Evolutionary conservation across 2,113 vertebrate species (phyloP), one percentile per base, ranked within the genome.

Genomic region (Cynoglossus semilaevis): DNA sequence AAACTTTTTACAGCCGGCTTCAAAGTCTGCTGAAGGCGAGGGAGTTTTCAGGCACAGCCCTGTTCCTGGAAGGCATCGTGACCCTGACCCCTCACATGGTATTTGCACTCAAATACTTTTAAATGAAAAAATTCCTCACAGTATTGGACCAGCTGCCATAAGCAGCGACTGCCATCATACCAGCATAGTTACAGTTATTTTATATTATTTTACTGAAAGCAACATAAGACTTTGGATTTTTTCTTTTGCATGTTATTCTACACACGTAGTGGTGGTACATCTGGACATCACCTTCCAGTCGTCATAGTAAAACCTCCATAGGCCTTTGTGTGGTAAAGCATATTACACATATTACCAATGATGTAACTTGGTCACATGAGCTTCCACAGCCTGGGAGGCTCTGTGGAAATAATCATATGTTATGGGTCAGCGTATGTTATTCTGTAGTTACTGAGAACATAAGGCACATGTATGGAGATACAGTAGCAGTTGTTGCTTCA

Each of bases 1-100:
- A 55, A 72, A 65, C 36, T 7, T 70, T 81, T 79, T 63, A 72
- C 47, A 46, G 43, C n/a, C 60, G 34, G 29, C 43, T 73, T 67
- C 60, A 60, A 61, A 66, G 56, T 53, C 69, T 51, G 43, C 49
- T 22, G 60, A 60, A 57, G 65, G 15, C 44, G 51, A 42, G 38
- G 40, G 40, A 1, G 59, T 17, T 52, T 58, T 37, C 43, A 29
- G 35, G 8, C 17, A 18, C 22, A 51, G 52, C n/a, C 2, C 15
- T 41, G 35, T 67, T 72, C 64, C 42, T 48, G 54, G 47, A 60
- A 68, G 41, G 40, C 46, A 34, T 48, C 13, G 35, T 41, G 47
- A 65, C 58, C 65, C 60, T 34, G 51, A 62, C 52, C 15, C 16
- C 16, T 35, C 41, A 7, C 44, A 75, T 54, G 46, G 17, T 60